These are phyloP conservation scores for Drosophila dives DNA, from an alignment of 2,888 invertebrate genomes.

Conservation along the genomic window DNA sequence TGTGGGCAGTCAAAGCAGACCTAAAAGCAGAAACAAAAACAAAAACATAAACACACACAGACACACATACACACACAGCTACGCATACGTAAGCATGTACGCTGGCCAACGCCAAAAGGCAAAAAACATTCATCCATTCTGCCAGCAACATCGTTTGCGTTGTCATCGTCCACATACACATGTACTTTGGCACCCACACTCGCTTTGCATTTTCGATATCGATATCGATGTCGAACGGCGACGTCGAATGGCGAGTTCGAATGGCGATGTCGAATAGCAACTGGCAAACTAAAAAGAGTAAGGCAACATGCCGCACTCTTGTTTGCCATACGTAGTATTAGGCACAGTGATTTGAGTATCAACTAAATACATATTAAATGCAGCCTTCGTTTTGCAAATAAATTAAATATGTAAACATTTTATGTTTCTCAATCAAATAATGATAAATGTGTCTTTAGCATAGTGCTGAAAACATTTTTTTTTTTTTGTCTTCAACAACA, in stretches of 20 bases:
- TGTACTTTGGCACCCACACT: conserved; percentile 76
- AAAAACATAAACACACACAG: background rate
- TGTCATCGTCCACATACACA: conserved; percentile 72
- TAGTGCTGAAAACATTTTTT: background rate
- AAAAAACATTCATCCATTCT: conserved; percentile 55
- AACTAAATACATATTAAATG: background rate
- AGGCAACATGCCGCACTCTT: conserved; percentile 26
- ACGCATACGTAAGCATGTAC: conserved; percentile 20
- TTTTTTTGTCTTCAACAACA: background rate
- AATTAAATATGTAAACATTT: background rate
- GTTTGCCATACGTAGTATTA: background rate
- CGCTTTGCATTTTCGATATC: conserved; percentile 42
- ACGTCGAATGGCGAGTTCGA: conserved; percentile 24
- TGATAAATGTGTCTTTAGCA: background rate
- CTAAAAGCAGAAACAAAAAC: conserved; percentile 17
- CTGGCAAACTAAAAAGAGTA: conserved; percentile 21
- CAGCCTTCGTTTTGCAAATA: background rate
- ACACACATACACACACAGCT: conserved; percentile 6
- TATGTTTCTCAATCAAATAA: background rate
- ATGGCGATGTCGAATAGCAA: conserved; percentile 24
- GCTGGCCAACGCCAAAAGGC: conserved; percentile 59
- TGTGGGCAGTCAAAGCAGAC: conserved; percentile 47
- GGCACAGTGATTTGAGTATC: conserved; percentile 37
- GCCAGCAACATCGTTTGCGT: conserved; percentile 59
- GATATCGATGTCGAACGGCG: conserved; percentile 30